These are phyloP conservation scores for Melanotaenia pygmaea DNA, from an alignment of 2,797 vertebrate genomes.

Conservation along the genomic window DNA sequence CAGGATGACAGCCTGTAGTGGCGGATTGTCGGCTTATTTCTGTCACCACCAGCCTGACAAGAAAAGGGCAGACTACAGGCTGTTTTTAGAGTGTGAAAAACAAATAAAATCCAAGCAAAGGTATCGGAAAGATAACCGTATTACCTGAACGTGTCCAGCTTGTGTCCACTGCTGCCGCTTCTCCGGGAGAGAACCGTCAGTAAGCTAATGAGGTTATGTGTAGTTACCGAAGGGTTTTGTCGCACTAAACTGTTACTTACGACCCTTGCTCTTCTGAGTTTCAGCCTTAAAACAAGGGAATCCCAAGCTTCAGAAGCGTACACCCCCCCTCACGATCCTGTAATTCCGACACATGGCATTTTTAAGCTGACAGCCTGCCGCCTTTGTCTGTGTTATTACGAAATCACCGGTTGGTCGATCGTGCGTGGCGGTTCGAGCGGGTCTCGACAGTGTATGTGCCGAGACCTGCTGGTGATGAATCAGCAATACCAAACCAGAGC, in stretches of 20 bases:
- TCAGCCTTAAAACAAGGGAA: constrained; percentile 49
- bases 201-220: constrained; percentile 15
- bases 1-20: constrained; percentile 15
- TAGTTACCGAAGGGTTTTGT: constrained; percentile 19
- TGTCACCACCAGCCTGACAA: constrained; percentile 16
- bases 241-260: constrained; percentile 9
- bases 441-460: constrained; percentile 40
- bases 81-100: not conserved
- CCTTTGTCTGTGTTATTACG: constrained; percentile 71
- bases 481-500: constrained; percentile 71
- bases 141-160: constrained; percentile 51
- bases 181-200: constrained; percentile 40
- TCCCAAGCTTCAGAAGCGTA: constrained; percentile 45
- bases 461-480: constrained; percentile 76
- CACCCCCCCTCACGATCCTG: constrained; percentile 24
- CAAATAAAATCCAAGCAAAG: not conserved
- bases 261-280: not conserved
- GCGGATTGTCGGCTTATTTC: not conserved
- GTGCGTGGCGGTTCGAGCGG: constrained; percentile 34
- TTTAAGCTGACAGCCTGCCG: constrained; percentile 56
- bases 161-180: constrained; percentile 49
- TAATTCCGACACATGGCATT: constrained; percentile 75
- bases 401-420: constrained; percentile 39
- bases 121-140: constrained; percentile 16
- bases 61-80: not conserved